These are phyloP conservation scores for Polyommatus iphigenia DNA, from an alignment of 2,888 invertebrate species.

Conservation along the genomic window DNA sequence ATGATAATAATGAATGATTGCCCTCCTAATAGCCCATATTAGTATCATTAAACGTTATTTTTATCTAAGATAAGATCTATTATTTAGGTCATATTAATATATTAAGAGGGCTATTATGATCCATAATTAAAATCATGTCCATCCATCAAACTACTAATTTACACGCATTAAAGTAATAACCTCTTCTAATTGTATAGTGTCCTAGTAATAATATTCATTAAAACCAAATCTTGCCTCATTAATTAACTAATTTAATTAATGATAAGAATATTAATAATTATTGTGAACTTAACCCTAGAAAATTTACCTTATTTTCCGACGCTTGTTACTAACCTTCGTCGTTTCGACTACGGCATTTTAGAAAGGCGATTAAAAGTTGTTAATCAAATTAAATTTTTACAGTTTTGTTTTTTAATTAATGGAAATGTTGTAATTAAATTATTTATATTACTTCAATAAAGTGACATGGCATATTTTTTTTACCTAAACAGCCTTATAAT, in stretches of 20 bases:
- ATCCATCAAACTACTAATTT: slow-evolving; percentile 8
- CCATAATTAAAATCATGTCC: background rate
- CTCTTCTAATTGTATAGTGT: slow-evolving; percentile 9
- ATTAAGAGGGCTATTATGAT: slow-evolving; percentile 7
- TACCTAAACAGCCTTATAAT: too few species aligned
- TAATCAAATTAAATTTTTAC: too few species aligned
- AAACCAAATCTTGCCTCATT: background rate
- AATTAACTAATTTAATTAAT: background rate
- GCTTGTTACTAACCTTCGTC: too few species aligned
- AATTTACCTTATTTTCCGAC: too few species aligned
- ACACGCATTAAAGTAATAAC: slow-evolving; percentile 3
- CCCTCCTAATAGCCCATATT: background rate
- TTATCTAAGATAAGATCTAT: slow-evolving; percentile 1
- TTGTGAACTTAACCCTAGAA: too few species aligned
- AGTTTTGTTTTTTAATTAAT: too few species aligned
- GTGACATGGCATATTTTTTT: too few species aligned
- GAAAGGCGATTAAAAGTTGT: too few species aligned
- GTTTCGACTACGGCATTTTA: too few species aligned
- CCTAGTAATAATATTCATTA: background rate
- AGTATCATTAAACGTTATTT: background rate
- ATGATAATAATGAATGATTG: background rate
- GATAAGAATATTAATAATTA: too few species aligned
- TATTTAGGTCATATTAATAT: slow-evolving; percentile 13
- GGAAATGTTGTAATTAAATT: too few species aligned
- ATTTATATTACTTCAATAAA: too few species aligned